Evolutionary conservation across 2,888 invertebrate genomes (phyloP).

Genomic region (Oscheius onirici): DNA sequence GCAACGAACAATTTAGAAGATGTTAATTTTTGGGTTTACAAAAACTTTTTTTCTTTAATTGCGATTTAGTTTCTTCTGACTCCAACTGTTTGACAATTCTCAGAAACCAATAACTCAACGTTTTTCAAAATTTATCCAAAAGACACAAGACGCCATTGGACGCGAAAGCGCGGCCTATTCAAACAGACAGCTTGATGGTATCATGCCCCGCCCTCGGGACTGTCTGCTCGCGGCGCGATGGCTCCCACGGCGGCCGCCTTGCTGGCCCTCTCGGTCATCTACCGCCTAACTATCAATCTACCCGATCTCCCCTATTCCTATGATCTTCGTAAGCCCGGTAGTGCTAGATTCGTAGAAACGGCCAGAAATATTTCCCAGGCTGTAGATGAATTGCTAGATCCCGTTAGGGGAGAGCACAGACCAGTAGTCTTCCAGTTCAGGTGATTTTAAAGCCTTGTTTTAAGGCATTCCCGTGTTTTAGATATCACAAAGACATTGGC

Average conservation of each 20-base stretch:
- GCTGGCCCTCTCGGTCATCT: constrained; percentile 59
- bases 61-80: no score
- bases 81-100: no score
- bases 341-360: constrained; percentile 53
- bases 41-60: no score
- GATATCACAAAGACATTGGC: constrained; percentile 66
- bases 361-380: constrained; percentile 51
- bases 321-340: constrained; percentile 53
- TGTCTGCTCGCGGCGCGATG: constrained; percentile 37
- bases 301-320: constrained; percentile 67
- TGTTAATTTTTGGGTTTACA: no score
- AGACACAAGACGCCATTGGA: constrained; percentile 11
- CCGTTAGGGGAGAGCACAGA: constrained; percentile 55
- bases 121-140: no score
- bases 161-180: constrained; percentile 22
- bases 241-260: constrained; percentile 55
- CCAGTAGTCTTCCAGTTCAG: constrained; percentile 58
- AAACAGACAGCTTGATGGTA: constrained; percentile 29
- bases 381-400: constrained; percentile 47
- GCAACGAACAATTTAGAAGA: no score
- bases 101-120: no score
- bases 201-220: constrained; percentile 25
- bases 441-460: constrained; percentile 34
- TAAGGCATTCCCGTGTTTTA: constrained; percentile 33
- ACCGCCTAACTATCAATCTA: constrained; percentile 66